Percentiles rank a stretch among this genome's conserved stretches.
phyloP scores from a whole-genome alignment of 1,140 invertebrate species.

The Tetramorium parvispinum region DNA sequence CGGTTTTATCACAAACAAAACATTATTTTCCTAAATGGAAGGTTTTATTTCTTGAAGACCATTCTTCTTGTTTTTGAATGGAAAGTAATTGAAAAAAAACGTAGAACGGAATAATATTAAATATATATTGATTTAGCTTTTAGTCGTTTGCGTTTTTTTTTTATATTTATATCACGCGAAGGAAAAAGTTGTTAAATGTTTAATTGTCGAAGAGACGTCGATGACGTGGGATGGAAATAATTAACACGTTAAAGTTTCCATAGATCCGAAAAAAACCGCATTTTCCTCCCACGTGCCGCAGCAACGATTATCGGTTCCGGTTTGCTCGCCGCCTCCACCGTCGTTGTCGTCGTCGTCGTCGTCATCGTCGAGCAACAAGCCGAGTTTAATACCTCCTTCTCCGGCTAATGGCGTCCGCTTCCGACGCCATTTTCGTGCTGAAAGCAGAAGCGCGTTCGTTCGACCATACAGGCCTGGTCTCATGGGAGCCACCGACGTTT shows the following conservation, averaged over 20 bases:
- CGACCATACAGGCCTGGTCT: constrained; percentile 63
- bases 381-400: constrained; percentile 61
- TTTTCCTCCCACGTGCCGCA: not conserved
- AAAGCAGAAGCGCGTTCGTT: constrained; percentile 59
- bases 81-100: not conserved
- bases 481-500: constrained; percentile 38
- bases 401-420: constrained; percentile 40
- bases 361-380: constrained; percentile 53
- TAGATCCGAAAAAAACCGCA: not conserved
- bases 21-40: not conserved
- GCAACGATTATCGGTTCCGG: constrained; percentile 44
- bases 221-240: constrained; percentile 15
- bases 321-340: constrained; percentile 24
- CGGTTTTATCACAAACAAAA: not conserved
- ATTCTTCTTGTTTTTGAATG: not conserved
- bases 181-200: not conserved
- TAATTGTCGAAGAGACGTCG: not conserved
- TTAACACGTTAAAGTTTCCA: not conserved
- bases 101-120: not conserved
- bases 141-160: not conserved
- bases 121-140: not conserved
- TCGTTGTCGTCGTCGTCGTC: constrained; percentile 17
- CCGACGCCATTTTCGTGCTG: constrained; percentile 61
- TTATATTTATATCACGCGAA: not conserved
- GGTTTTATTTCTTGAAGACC: not conserved